These are phyloP conservation scores for Aythya baeri DNA, from an alignment of 2,113 vertebrate species.

Conservation along the genomic window DNA sequence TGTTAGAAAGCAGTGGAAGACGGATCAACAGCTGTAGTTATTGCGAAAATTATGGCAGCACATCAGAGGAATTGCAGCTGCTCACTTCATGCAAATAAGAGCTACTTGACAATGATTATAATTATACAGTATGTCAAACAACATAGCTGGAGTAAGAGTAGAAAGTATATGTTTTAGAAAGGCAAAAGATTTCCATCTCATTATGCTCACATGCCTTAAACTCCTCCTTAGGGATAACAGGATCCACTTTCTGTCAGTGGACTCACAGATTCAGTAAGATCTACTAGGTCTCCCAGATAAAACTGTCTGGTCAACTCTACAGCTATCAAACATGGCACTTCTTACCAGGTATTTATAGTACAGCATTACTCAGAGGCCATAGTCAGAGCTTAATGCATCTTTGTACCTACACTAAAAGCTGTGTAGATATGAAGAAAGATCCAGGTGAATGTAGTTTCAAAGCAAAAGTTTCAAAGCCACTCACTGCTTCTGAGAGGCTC, in stretches of 20 bases:
- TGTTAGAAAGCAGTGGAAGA: slow-evolving; percentile 34
- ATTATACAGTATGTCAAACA: slow-evolving; percentile 55
- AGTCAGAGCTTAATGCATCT: not conserved
- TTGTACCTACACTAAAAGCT: not conserved
- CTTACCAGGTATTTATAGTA: not conserved
- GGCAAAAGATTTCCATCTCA: slow-evolving; percentile 11
- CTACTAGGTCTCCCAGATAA: not conserved
- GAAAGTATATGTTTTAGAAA: not conserved
- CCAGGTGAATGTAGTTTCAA: not conserved
- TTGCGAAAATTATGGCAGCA: slow-evolving; percentile 44
- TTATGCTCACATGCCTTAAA: not conserved
- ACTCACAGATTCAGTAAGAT: not conserved
- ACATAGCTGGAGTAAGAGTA: slow-evolving; percentile 2
- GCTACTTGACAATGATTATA: slow-evolving; percentile 45
- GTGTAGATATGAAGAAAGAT: not conserved
- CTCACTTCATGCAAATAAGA: slow-evolving; percentile 35
- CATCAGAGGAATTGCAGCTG: slow-evolving; percentile 55
- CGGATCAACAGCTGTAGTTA: slow-evolving; percentile 44
- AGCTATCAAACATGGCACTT: not conserved
- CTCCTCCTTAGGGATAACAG: slow-evolving; percentile 2
- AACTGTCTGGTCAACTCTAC: not conserved
- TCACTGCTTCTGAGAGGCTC: not conserved
- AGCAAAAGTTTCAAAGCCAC: not conserved
- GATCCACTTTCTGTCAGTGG: not conserved
- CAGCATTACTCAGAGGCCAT: not conserved